These are phyloP conservation scores for Peromyscus polionotus DNA, from an alignment of 2,113 vertebrate genomes.

Conservation along the genomic window DNA sequence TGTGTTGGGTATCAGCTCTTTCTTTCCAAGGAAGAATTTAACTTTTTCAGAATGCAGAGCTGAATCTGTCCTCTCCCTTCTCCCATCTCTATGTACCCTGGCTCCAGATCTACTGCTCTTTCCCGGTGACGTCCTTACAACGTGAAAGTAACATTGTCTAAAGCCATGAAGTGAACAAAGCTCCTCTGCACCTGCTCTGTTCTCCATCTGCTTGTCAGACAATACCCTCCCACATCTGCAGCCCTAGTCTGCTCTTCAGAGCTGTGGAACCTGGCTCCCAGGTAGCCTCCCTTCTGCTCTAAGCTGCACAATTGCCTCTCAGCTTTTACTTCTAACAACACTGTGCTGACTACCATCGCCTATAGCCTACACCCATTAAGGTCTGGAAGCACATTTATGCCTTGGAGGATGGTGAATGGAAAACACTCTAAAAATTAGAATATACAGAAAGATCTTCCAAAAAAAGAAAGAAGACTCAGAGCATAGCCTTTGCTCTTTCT, in stretches of 20 bases:
- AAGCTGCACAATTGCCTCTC: constrained; percentile 81
- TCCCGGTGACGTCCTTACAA: constrained; percentile 86
- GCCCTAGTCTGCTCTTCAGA: constrained; percentile 87
- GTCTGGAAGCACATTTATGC: constrained; percentile 36
- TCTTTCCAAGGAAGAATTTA: constrained; percentile 37
- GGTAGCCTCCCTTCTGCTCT: constrained; percentile 86
- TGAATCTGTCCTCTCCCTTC: background rate
- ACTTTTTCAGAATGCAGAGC: constrained; percentile 19
- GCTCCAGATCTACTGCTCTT: constrained; percentile 78
- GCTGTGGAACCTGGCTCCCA: constrained; percentile 84
- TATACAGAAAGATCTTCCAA: constrained; percentile 65
- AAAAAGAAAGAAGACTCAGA: background rate
- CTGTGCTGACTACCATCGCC: constrained; percentile 69
- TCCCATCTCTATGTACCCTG: constrained; percentile 66
- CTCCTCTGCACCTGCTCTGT: constrained; percentile 82
- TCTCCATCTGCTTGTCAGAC: constrained; percentile 88
- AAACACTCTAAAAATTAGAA: constrained; percentile 69
- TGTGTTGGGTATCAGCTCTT: background rate
- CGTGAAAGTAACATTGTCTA: constrained; percentile 86
- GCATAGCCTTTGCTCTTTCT: background rate
- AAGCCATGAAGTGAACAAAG: constrained; percentile 88
- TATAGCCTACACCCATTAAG: constrained; percentile 53
- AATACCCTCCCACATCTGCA: constrained; percentile 85
- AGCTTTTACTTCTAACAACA: constrained; percentile 87
- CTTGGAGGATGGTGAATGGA: background rate